Percentiles rank a stretch among this genome's conserved stretches.
These are phyloP conservation scores for Orthosia gracilis DNA, from an alignment of 2,888 invertebrate species.

Conservation along the genomic window DNA sequence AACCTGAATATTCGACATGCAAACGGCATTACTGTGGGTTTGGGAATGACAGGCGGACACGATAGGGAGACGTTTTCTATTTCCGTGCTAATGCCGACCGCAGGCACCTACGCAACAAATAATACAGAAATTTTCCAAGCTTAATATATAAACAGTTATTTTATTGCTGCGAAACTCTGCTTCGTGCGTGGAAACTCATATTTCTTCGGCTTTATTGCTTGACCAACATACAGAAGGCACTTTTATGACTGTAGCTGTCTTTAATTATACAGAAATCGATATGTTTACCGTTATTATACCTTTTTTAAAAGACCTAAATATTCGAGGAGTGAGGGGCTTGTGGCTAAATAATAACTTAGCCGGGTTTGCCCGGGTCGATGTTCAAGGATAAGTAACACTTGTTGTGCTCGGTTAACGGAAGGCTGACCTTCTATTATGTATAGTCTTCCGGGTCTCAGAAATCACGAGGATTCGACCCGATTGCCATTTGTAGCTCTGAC, in stretches of 20 bases:
- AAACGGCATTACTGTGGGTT: slow-evolving; percentile 63
- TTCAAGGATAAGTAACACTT: too few relatives aligned
- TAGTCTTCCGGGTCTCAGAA: too few relatives aligned
- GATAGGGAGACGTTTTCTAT: slow-evolving; percentile 67
- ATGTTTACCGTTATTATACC: not conserved
- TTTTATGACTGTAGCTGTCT: slow-evolving; percentile 21
- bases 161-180: slow-evolving; percentile 29
- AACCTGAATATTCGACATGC: slow-evolving; percentile 68
- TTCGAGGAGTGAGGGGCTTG: not conserved
- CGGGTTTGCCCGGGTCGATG: too few relatives aligned
- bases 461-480: too few relatives aligned
- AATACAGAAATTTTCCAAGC: slow-evolving; percentile 30
- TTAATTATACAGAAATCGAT: slow-evolving; percentile 25
- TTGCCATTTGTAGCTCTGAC: too few relatives aligned
- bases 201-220: slow-evolving; percentile 40
- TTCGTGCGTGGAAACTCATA: slow-evolving; percentile 24
- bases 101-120: slow-evolving; percentile 40
- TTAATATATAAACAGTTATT: slow-evolving; percentile 32
- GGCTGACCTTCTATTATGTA: too few relatives aligned
- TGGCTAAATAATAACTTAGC: too few relatives aligned
- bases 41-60: slow-evolving; percentile 71
- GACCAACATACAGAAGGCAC: slow-evolving; percentile 21
- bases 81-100: slow-evolving; percentile 69
- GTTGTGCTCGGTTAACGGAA: too few relatives aligned
- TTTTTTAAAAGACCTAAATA: not conserved